Evolutionary conservation across 2,888 invertebrate species (phyloP), one percentile per base, ranked within the genome.

Genomic region (Limnephilus rhombicus): DNA sequence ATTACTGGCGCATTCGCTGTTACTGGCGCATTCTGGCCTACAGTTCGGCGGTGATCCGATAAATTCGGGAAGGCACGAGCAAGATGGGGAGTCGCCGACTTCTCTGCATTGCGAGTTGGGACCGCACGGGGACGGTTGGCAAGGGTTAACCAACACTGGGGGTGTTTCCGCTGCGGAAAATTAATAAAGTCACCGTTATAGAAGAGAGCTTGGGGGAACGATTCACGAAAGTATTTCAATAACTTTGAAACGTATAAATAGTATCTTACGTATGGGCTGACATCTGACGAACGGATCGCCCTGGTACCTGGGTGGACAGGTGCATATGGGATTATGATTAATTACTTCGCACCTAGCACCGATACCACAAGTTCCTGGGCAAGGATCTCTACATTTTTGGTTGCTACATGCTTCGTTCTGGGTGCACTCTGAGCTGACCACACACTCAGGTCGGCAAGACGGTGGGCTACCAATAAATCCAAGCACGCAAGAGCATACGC

Each of bases 381-480:
- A 98, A n/a, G 98, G 98, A 95, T 98, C 97, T 53, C 97, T 96
- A 94, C 98, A 98, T 95, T 98, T 98, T 94, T 97, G 97, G 94
- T 98, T 98, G 91, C 97, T 97, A 94, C 98, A 98, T 7, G 98
- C 97, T 95, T 97, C 97, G 94, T 97, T 97, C 86, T 97, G 97
- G 7, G 97, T 95, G 95, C 98, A 98, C 95, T 98, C 98, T 0
- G 97, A 97, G 94, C 97, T 98, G 7, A 97, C 96, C 81, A 97
- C 96, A 94, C 98, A 98, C 95, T 98, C 98, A 29, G 98, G 98
- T 94, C 98, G 96, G 94, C 98, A 98, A 15, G 97, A 97, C 2
- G 98, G 98, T 82, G 98, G 98, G 94, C 96, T 97, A 93, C 98
- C 98, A 86, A 97, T 96, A 94, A 96, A 98, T 93, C 97, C 97